Evolutionary conservation across 2,888 invertebrate genomes (phyloP).

Genomic region (Clanis bilineata): DNA sequence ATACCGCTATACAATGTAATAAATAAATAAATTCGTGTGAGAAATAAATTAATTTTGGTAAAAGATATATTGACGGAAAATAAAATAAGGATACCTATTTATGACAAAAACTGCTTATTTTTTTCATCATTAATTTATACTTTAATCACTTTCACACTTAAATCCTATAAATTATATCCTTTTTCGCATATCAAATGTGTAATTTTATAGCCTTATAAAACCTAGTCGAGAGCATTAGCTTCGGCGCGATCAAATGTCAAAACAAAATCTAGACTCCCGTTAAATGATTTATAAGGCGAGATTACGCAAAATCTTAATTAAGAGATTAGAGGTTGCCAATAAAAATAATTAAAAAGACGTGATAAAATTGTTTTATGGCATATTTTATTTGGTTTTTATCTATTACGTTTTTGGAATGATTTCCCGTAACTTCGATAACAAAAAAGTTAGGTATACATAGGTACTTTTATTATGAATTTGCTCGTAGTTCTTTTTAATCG

Average conservation of each 20-base stretch:
- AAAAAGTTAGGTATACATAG: too few species aligned
- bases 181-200: not conserved
- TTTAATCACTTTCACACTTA: not conserved
- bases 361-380: not conserved
- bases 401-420: too few species aligned
- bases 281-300: not conserved
- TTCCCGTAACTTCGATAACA: too few species aligned
- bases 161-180: not conserved
- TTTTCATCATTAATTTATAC: not conserved
- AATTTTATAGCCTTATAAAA: not conserved
- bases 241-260: slow-evolving; percentile 5
- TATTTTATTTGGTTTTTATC: not conserved
- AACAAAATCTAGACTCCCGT: slow-evolving; percentile 1
- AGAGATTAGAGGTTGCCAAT: not conserved
- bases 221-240: not conserved
- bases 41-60: not conserved
- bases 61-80: not conserved
- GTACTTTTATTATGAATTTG: too few species aligned
- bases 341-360: not conserved
- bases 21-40: too few species aligned
- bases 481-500: too few species aligned
- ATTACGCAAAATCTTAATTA: not conserved
- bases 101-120: too few species aligned
- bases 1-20: too few species aligned
- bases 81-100: not conserved